Evolutionary conservation across 2,113 vertebrate species (phyloP), one percentile per base, ranked within the genome.

Genomic region (Sebastes fasciatus): DNA sequence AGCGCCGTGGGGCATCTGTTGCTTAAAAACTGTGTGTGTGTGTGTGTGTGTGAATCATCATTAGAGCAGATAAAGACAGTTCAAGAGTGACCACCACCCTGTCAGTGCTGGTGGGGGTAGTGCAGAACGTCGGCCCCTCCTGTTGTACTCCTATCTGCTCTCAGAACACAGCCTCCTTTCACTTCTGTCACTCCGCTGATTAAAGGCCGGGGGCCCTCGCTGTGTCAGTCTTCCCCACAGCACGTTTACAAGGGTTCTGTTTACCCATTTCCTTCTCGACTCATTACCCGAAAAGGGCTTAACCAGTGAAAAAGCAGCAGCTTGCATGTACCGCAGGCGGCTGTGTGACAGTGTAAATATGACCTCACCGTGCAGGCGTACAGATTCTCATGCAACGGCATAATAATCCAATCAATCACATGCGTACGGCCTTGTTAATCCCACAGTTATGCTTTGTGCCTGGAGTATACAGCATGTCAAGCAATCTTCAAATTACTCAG

Each of bases 161-260:
- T 55, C 69, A 55, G 75, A 92, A 93, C 90, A 92, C 85, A 86
- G 87, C 73, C 89, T 88, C 79, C 82, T 88, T 92, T 93, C 90
- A 92, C 87, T 88, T 64, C 65, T 89, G 91, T 88, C 79, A 76
- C 88, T 80, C 51, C 4, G 1, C 91, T 91, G 91, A 92, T 92
- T 93, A 90, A 91, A 89, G 84, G 81, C 78, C 21, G 2, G 77
- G 85, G 90, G 80, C 74, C 86, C 80, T 72, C 64, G 0, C 75
- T 68, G 80, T 86, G 83, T 83, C 76, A 21, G 70, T 54, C 77
- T 83, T 77, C 78, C 17, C 74, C 85, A 78, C 55, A 80, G 75
- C 89, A 88, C 79, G n/a, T 89, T 92, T 86, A 84, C 87, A 80
- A 87, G 81, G 54, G 23, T 69, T 23, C 57, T 84, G 84, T 90